Evolutionary conservation across 2,797 vertebrate genomes (phyloP).

Genomic region (Nothura maculosa): DNA sequence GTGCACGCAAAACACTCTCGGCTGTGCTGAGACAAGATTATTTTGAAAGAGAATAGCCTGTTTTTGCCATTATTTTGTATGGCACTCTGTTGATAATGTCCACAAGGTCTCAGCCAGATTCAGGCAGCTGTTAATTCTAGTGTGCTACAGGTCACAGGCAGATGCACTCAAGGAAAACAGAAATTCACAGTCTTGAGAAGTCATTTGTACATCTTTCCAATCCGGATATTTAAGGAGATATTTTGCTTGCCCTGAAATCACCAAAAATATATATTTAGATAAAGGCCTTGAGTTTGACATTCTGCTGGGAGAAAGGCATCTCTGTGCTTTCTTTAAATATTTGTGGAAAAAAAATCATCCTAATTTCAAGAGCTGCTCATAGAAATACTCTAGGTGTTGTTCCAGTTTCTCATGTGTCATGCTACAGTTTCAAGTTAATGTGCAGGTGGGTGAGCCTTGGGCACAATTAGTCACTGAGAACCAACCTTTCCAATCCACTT

Average conservation of each 20-base stretch:
- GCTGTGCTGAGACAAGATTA: rapidly evolving
- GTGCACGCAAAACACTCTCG: not conserved
- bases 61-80: not conserved
- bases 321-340: not conserved
- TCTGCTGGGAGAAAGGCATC: not conserved
- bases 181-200: not conserved
- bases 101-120: not conserved
- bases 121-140: not conserved
- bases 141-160: not conserved
- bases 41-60: not conserved
- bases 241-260: slow-evolving; percentile 17
- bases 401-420: not conserved
- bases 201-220: not conserved
- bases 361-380: not conserved
- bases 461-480: not conserved
- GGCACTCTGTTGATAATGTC: not conserved
- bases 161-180: not conserved
- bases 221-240: not conserved
- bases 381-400: not conserved
- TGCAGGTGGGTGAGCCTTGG: rapidly evolving
- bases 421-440: rapidly evolving
- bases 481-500: not conserved
- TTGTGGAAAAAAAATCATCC: slow-evolving; percentile 1
- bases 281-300: not conserved
- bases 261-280: slow-evolving; percentile 5